Conservation (phyloP, 2,797 vertebrate genomes). For the Enteromius mattozi region DNA sequence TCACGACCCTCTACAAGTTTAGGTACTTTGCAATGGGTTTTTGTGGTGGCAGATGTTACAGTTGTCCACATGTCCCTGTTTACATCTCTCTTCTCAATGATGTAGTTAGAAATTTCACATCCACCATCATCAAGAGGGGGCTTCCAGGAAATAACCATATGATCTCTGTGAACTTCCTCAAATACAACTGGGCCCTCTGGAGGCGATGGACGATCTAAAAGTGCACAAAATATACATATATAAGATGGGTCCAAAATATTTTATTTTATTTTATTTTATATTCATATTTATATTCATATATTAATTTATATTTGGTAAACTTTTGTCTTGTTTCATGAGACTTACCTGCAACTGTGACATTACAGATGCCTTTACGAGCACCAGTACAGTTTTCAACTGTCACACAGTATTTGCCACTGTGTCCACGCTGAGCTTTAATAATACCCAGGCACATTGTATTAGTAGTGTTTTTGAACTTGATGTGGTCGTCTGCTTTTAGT, state of each 20-base stretch:
- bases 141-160: conserved; percentile 97
- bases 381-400: conserved; percentile 94
- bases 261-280: too few relatives aligned
- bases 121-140: conserved; percentile 95
- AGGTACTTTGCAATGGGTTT: conserved; percentile 93
- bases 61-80: conserved; percentile 94
- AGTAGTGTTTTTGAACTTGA: conserved; percentile 88
- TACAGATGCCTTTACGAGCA: conserved; percentile 91
- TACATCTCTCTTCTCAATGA: conserved; percentile 92
- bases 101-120: conserved; percentile 91
- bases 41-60: conserved; percentile 90
- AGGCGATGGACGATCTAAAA: conserved; percentile 90
- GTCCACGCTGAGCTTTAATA: conserved; percentile 87
- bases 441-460: conserved; percentile 88
- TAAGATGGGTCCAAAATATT: not conserved
- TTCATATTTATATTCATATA: not conserved
- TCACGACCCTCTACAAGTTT: conserved; percentile 93
- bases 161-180: conserved; percentile 94
- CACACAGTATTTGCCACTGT: conserved; percentile 94
- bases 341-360: conserved; percentile 91
- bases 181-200: conserved; percentile 95
- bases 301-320: not conserved
- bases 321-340: not conserved
- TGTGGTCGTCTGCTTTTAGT: conserved; percentile 87
- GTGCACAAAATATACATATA: not conserved